Evolutionary conservation across 2,113 vertebrate species (phyloP).

Genomic region (Rhadina sibilatrix): DNA sequence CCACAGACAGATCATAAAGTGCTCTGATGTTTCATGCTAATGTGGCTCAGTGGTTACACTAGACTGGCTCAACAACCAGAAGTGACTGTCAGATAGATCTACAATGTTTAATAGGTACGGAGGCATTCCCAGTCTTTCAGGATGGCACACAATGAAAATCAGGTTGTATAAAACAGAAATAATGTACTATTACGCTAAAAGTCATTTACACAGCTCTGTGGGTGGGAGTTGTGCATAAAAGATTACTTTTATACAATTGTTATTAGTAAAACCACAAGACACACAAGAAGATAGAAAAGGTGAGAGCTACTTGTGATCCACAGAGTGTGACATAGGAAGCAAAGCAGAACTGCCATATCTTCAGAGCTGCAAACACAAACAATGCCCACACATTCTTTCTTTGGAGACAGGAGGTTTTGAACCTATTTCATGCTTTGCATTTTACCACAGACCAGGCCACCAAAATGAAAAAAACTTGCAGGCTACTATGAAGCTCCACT

Average conservation of each 20-base stretch:
- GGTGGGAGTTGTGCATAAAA: not conserved
- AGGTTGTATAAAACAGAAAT: not conserved
- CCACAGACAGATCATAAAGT: not conserved
- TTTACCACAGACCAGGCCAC: constrained; percentile 1
- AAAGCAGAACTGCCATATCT: not conserved
- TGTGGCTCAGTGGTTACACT: not conserved
- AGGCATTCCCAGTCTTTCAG: not conserved
- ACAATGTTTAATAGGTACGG: rapidly evolving
- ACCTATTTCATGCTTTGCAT: not conserved
- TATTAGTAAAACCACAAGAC: not conserved
- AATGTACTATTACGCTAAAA: not conserved
- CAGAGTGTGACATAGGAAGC: not conserved
- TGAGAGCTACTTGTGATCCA: not conserved
- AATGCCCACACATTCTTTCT: not conserved
- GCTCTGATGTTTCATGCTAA: not conserved
- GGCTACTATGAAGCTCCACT: constrained; percentile 22
- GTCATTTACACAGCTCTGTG: not conserved
- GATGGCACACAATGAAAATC: not conserved
- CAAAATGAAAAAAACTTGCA: constrained; percentile 19
- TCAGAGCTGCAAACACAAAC: not conserved
- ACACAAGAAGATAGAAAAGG: not conserved
- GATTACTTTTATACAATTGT: not conserved
- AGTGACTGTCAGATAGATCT: not conserved
- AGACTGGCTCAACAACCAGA: not conserved
- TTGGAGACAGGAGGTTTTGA: not conserved